Percentiles rank a stretch among this genome's conserved stretches.
phyloP scores from a whole-genome alignment of 2,113 vertebrate species.

The Oncorhynchus masou region DNA sequence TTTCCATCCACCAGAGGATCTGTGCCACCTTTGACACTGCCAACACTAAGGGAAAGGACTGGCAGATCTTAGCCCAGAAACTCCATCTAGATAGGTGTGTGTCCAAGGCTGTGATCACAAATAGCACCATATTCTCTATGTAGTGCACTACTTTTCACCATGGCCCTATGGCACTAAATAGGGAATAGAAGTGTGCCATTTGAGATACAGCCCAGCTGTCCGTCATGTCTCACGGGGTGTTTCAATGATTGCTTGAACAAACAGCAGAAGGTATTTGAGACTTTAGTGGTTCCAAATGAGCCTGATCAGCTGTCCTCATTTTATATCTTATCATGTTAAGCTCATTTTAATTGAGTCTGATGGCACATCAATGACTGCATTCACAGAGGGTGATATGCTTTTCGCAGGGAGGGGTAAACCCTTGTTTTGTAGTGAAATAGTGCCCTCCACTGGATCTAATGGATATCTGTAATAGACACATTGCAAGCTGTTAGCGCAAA shows the following conservation, averaged over 20 bases:
- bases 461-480: background rate
- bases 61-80: slow-evolving; percentile 96
- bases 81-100: slow-evolving; percentile 90
- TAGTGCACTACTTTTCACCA: too few relatives aligned
- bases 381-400: background rate
- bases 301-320: slow-evolving; percentile 48
- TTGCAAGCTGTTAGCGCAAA: slow-evolving; percentile 23
- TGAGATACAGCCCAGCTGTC: too few relatives aligned
- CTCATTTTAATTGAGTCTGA: slow-evolving; percentile 43
- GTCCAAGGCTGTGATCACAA: background rate
- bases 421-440: slow-evolving; percentile 42
- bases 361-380: slow-evolving; percentile 26
- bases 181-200: too few relatives aligned
- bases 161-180: too few relatives aligned
- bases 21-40: slow-evolving; percentile 95
- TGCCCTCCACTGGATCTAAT: slow-evolving; percentile 60
- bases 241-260: too few relatives aligned
- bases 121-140: too few relatives aligned
- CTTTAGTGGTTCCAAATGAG: slow-evolving; percentile 50
- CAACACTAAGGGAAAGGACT: slow-evolving; percentile 95
- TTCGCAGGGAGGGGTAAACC: background rate
- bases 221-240: too few relatives aligned
- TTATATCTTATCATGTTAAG: slow-evolving; percentile 23
- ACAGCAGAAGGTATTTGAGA: background rate
- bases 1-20: slow-evolving; percentile 92